Evolutionary conservation across 2,888 invertebrate species (phyloP), one percentile per base, ranked within the genome.

Genomic region (Pomacea canaliculata): DNA sequence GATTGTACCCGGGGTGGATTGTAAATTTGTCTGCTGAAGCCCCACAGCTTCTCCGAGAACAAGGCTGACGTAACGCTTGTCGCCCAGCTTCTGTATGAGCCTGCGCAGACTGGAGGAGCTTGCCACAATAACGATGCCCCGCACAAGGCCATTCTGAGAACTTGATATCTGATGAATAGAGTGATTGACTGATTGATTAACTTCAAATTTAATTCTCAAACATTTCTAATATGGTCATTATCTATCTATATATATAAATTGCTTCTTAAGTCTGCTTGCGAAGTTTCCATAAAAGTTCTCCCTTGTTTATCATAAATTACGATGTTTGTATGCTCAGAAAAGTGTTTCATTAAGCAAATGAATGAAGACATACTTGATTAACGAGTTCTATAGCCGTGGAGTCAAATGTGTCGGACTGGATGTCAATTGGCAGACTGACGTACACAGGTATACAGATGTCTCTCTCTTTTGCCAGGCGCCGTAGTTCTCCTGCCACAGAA

Each of bases 381-480:
- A 66, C 49, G 23, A 72, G 51, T 51, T 72, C 18, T 7, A 9
- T 65, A 13, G 72, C 66, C 56, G 48, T 65, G 13, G 65, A 27
- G 49, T 48, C 23, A n/a, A 48, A 72, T 10, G 16, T 12, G 16
- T n/a, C 18, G 3, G 49, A 66, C 65, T n/a, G 16, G 16, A 27
- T 66, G 37, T 72, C 72, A 8, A 66, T 7, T 23, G 72, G 72
- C 9, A 66, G 51, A 37, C 66, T 66, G n/a, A n/a, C 56, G n/a
- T 71, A 65, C 63, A 63, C 63, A 7, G 80, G 75, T 9, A 83
- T 69, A 73, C 83, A 83, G 18, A 83, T 79, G 13, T 74, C 70
- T 27, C 76, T 62, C 16, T 68, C 19, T 13, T 76, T 49, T 2
- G 81, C 76, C n/a, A 59, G 74, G 0, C 46, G 49, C 59, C 70